Evolutionary conservation across 2,797 vertebrate genomes (phyloP), one percentile per base, ranked within the genome.

Genomic region (Myripristis jacobus): DNA sequence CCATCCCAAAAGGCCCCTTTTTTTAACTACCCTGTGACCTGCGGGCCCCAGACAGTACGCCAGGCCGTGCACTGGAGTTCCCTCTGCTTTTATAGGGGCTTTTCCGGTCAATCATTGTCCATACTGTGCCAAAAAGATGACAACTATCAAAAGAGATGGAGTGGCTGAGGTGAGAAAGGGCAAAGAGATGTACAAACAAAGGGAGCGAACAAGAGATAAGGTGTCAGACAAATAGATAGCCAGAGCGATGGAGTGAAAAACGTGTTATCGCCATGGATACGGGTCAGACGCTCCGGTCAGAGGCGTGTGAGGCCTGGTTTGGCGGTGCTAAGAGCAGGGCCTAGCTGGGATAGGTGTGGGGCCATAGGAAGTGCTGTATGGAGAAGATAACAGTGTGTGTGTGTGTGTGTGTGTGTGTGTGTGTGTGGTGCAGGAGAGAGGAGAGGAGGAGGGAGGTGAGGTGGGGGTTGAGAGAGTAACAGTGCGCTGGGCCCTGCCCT

Each of bases 281-380:
- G 89, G 78, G 80, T 88, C 84, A 72, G 77, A 85, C 74, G 66
- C 79, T 67, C 69, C 10, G 91, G 88, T 92, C 88, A 91, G 78
- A 81, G 69, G 86, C 85, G 84, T 81, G 87, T 89, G 83, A 87
- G 87, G 82, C 85, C 61, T 80, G 82, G 85, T 71, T 65, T 89
- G 90, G 86, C 88, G 83, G 76, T 80, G 72, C 76, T 84, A 72
- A 81, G 86, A 84, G 82, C 84, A 88, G 70, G 36, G 70, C 75
- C 83, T 80, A 60, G 73, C 70, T 90, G 86, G 88, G 92, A 90
- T 92, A 92, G 89, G 91, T 88, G 88, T 91, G 89, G 86, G 90
- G 90, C 91, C 92, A 92, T 91, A 94, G 94, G 94, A 95, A 94
- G 90, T 90, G 80, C 91, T 95, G 94, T 78, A 82, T 79, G 79